These are phyloP conservation scores for Corvus cornix DNA, from an alignment of 2,113 vertebrate species.

Conservation along the genomic window DNA sequence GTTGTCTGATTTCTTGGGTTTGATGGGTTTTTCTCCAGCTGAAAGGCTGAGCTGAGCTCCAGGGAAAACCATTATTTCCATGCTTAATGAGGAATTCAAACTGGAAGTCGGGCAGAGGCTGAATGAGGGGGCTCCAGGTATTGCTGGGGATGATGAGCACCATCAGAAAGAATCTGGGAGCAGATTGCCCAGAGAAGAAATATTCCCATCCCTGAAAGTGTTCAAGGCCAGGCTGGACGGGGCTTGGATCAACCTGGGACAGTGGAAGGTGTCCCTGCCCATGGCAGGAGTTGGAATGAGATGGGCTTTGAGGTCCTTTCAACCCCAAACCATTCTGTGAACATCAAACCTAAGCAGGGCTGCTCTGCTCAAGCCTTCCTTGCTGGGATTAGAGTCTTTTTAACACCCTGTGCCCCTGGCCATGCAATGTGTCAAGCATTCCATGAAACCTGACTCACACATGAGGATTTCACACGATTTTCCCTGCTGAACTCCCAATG, in stretches of 20 bases:
- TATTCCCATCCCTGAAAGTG: background rate
- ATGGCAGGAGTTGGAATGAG: fast-evolving
- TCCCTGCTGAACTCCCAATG: background rate
- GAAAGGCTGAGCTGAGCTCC: background rate
- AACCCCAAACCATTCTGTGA: background rate
- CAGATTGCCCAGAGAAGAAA: background rate
- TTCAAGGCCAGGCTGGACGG: fast-evolving
- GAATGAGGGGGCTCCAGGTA: background rate
- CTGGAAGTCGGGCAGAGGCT: background rate
- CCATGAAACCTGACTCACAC: background rate
- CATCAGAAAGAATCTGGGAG: background rate
- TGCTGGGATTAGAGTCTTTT: background rate
- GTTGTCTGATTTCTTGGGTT: background rate
- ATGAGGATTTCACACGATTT: fast-evolving
- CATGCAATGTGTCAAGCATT: background rate
- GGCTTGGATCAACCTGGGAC: background rate
- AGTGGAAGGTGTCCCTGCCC: background rate
- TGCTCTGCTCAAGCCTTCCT: background rate
- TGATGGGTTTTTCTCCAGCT: background rate
- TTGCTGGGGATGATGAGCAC: background rate
- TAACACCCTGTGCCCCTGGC: background rate
- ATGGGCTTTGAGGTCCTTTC: background rate
- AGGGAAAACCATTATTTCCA: background rate
- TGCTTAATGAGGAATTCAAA: background rate
- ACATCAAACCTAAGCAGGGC: background rate